phyloP scores from a whole-genome alignment of 2,113 vertebrate genomes.

The Psilopogon haemacephalus region DNA sequence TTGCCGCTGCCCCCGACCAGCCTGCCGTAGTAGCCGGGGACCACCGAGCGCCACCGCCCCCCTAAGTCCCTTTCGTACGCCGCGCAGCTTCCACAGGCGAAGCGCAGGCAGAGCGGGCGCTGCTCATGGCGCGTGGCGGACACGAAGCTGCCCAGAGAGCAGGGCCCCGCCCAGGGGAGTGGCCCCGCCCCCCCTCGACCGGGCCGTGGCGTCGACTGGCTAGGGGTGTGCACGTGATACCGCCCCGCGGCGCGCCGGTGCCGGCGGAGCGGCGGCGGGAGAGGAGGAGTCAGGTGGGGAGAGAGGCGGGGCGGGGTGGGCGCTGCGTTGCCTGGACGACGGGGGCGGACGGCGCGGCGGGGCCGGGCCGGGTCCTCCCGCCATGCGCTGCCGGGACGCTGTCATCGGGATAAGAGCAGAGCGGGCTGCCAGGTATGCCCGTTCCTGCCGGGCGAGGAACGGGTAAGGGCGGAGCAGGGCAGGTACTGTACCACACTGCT shows the following conservation, averaged over 20 bases:
- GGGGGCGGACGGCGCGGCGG: constrained; percentile 36
- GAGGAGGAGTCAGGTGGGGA: background rate
- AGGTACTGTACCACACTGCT: background rate
- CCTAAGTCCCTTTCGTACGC: background rate
- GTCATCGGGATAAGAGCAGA: background rate
- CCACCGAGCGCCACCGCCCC: background rate
- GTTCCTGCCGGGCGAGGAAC: background rate
- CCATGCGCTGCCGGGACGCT: background rate
- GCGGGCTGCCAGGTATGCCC: background rate
- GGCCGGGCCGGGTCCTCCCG: background rate
- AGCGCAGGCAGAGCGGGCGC: background rate
- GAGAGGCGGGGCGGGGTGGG: background rate
- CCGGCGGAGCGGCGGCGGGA: background rate
- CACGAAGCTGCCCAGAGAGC: background rate
- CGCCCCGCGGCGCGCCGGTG: background rate
- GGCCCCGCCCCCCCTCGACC: background rate
- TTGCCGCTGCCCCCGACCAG: too few relatives aligned
- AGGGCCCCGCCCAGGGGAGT: background rate
- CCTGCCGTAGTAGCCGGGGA: too few relatives aligned
- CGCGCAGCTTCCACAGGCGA: background rate
- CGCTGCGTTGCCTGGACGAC: constrained; percentile 64
- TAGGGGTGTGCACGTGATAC: background rate
- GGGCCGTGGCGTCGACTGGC: background rate
- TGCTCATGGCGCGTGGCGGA: background rate
- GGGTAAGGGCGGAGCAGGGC: constrained; percentile 6